Conservation (phyloP, 1,140 invertebrate species). For the Drosophila ogumai region DNA sequence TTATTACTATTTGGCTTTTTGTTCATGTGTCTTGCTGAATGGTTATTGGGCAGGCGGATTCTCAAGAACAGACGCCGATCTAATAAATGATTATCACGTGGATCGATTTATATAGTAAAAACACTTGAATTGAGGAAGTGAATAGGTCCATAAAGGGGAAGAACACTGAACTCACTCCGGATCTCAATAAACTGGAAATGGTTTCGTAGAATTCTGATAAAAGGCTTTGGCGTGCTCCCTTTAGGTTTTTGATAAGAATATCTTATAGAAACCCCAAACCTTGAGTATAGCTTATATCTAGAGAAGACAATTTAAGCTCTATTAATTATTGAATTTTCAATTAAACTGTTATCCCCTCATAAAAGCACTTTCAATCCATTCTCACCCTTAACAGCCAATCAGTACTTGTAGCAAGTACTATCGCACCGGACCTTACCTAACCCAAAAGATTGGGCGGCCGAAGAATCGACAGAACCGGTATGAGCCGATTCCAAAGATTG, state of each 20-base stretch:
- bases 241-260: conserved; percentile 12
- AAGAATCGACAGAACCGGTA: conserved; percentile 6
- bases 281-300: background rate
- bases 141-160: conserved; percentile 21
- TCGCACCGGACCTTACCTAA: conserved; percentile 47
- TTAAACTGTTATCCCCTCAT: too few species aligned
- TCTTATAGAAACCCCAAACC: background rate
- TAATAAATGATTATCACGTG: conserved; percentile 24
- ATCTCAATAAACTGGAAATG: conserved; percentile 19
- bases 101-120: conserved; percentile 17
- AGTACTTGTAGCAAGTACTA: conserved; percentile 31
- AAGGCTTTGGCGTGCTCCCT: background rate
- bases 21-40: conserved; percentile 31
- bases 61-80: conserved; percentile 33
- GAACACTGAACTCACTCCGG: conserved; percentile 1
- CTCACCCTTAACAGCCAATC: conserved; percentile 18
- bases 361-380: background rate
- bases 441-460: conserved; percentile 24
- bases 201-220: conserved; percentile 21
- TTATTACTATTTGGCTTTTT: conserved; percentile 44
- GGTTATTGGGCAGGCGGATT: conserved; percentile 40
- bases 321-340: too few species aligned
- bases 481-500: conserved; percentile 27
- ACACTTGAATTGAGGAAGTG: conserved; percentile 14
- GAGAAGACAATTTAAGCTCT: too few species aligned